These are phyloP conservation scores for Iselma pallidipennis DNA, from an alignment of 2,888 invertebrate genomes.

Conservation along the genomic window DNA sequence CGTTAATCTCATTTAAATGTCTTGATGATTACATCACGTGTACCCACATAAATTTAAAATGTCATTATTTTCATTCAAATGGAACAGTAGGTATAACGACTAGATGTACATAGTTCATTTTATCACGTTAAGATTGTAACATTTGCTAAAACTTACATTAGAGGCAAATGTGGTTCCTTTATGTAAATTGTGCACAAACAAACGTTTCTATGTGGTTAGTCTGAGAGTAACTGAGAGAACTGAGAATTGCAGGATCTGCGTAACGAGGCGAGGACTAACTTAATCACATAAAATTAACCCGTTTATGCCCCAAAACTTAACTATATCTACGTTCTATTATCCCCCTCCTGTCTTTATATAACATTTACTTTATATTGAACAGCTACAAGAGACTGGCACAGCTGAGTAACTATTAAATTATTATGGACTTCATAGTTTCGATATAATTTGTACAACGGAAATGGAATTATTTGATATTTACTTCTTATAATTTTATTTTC, in stretches of 20 bases:
- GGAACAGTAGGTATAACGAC: neutral
- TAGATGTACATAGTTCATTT: no score
- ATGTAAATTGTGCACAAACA: constrained; percentile 46
- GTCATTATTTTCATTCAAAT: neutral
- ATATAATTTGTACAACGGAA: neutral
- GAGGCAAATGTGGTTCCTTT: constrained; percentile 41
- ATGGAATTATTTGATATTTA: no score
- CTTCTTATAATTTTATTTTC: no score
- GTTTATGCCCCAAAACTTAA: constrained; percentile 29
- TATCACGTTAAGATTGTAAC: neutral
- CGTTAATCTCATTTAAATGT: neutral
- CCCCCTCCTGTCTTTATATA: neutral
- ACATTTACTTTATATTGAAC: constrained; percentile 1
- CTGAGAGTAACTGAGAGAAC: constrained; percentile 40
- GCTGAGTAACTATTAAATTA: neutral
- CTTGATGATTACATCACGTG: neutral
- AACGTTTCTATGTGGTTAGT: constrained; percentile 38
- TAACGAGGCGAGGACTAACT: constrained; percentile 44
- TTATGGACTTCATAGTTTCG: neutral
- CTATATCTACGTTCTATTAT: constrained; percentile 23
- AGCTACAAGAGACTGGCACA: neutral
- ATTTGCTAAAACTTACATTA: constrained; percentile 26
- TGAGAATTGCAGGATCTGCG: constrained; percentile 42
- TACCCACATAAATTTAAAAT: no score
- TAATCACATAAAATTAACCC: constrained; percentile 37